phyloP scores from a whole-genome alignment of 2,113 vertebrate genomes.

The Opisthocomus hoazin region DNA sequence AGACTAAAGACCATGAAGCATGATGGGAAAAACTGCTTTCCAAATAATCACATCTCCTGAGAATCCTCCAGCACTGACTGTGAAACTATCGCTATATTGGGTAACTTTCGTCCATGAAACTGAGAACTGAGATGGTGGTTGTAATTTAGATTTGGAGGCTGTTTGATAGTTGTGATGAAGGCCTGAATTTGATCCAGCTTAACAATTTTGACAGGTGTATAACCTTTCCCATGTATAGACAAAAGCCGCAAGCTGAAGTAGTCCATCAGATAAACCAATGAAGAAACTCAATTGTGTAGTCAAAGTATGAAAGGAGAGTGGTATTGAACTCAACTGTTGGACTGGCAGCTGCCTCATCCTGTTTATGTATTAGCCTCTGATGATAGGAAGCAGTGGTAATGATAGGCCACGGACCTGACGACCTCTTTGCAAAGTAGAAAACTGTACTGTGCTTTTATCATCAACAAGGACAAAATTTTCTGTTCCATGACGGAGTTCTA shows the following conservation, averaged over 20 bases:
- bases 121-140: neutral
- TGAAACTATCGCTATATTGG: neutral
- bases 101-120: neutral
- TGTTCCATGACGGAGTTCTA: neutral
- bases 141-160: neutral
- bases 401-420: neutral
- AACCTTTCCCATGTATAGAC: neutral
- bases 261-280: neutral
- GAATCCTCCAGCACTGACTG: neutral
- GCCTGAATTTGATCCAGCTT: neutral
- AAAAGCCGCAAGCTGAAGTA: neutral
- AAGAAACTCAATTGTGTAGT: neutral
- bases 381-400: neutral
- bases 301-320: neutral
- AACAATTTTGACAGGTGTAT: neutral
- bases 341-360: neutral
- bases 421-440: neutral
- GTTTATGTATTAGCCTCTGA: neutral
- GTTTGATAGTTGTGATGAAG: neutral
- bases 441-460: neutral
- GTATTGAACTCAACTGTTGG: neutral
- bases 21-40: neutral
- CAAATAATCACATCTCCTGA: neutral
- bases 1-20: neutral
- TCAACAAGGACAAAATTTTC: neutral